Percentiles rank a stretch among this genome's conserved stretches.
phyloP scores from a whole-genome alignment of 2,888 invertebrate genomes.

The Oconnorella tubifera region DNA sequence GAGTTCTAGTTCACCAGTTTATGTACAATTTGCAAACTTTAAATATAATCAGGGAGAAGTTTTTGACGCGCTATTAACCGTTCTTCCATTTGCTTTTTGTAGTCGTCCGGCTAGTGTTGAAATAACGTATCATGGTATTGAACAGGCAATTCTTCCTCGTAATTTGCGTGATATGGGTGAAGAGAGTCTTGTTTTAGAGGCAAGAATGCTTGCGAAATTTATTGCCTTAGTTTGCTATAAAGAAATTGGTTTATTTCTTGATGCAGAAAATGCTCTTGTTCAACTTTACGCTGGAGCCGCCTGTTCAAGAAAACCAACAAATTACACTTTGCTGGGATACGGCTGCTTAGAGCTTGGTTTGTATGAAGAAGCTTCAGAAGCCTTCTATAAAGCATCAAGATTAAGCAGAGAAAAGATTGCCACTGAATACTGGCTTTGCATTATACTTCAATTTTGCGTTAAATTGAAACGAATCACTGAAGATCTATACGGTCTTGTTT shows the following conservation, averaged over 20 bases:
- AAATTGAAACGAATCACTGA: background rate
- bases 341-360: conserved; percentile 49
- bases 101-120: conserved; percentile 2
- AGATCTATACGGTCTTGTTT: background rate
- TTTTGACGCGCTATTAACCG: conserved; percentile 45
- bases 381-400: conserved; percentile 43
- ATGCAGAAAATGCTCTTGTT: conserved; percentile 45
- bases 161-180: conserved; percentile 51
- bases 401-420: background rate
- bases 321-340: conserved; percentile 49
- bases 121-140: conserved; percentile 41
- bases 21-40: conserved; percentile 52
- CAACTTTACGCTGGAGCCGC: conserved; percentile 10
- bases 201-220: conserved; percentile 45
- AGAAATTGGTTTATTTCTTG: conserved; percentile 39
- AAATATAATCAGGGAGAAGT: conserved; percentile 50
- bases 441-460: background rate
- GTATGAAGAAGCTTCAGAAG: conserved; percentile 47
- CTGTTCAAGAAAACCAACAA: conserved; percentile 18
- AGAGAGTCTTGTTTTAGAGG: conserved; percentile 48
- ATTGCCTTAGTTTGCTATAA: conserved; percentile 50
- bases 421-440: background rate
- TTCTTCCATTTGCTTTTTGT: conserved; percentile 40
- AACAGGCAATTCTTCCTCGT: conserved; percentile 52
- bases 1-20: conserved; percentile 41